Percentiles rank a stretch among this genome's conserved stretches.
These are phyloP conservation scores for Rhinolophus sinicus DNA, from an alignment of 2,113 vertebrate species.

Conservation along the genomic window DNA sequence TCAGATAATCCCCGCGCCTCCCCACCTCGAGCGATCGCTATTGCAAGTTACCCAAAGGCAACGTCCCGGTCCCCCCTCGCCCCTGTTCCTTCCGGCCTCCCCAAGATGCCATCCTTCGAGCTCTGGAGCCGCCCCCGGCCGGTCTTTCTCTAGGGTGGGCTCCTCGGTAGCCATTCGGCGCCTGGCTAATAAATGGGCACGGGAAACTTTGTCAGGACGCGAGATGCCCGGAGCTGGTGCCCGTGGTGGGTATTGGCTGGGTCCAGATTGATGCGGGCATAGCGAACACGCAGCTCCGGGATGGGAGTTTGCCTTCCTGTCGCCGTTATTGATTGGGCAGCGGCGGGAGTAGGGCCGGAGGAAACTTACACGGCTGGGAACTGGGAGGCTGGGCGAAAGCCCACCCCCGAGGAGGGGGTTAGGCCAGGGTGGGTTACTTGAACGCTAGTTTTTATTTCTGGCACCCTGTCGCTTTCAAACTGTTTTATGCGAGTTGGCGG, in stretches of 20 bases:
- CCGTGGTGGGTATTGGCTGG: constrained; percentile 52
- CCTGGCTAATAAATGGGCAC: constrained; percentile 67
- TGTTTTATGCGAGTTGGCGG: constrained; percentile 69
- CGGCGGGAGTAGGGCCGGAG: constrained; percentile 48
- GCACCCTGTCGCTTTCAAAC: constrained; percentile 10
- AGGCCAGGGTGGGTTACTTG: constrained; percentile 33
- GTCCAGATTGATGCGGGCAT: constrained; percentile 56
- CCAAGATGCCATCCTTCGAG: constrained; percentile 10
- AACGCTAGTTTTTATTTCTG: constrained; percentile 38
- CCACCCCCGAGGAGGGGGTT: constrained; percentile 31
- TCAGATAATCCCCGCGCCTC: constrained; percentile 64
- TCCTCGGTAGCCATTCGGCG: constrained; percentile 77
- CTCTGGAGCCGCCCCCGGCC: constrained; percentile 18
- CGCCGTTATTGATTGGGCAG: constrained; percentile 46
- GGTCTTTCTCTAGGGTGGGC: constrained; percentile 59
- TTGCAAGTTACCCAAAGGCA: constrained; percentile 73
- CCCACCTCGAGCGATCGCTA: constrained; percentile 34
- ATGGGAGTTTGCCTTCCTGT: constrained; percentile 56
- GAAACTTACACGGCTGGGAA: constrained; percentile 69
- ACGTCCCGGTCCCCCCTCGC: constrained; percentile 43
- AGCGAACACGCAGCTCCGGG: constrained; percentile 56
- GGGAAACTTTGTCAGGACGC: constrained; percentile 84
- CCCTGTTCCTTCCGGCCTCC: background rate
- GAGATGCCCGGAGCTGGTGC: constrained; percentile 57
- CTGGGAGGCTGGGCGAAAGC: background rate